These are phyloP conservation scores for Agrypnia vestita DNA, from an alignment of 1,140 invertebrate genomes.

Conservation along the genomic window DNA sequence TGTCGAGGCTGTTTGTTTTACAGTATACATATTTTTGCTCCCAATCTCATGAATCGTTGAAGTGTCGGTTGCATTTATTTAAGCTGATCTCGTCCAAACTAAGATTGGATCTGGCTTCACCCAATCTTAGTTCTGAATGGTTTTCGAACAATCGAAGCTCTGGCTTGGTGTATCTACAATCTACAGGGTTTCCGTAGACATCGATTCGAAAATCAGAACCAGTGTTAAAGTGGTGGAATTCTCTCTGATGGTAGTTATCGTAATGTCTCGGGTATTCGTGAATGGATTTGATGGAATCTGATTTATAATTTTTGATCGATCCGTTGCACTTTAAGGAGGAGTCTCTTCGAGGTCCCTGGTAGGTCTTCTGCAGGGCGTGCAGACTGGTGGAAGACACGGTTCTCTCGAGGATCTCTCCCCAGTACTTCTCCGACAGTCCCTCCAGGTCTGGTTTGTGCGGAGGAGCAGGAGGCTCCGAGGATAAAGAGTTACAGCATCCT, in stretches of 20 bases:
- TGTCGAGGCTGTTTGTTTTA: constrained; percentile 71
- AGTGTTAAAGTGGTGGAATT: constrained; percentile 68
- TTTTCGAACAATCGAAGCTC: constrained; percentile 70
- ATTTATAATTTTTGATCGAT: constrained; percentile 69
- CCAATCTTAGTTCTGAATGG: constrained; percentile 66
- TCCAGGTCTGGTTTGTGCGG: constrained; percentile 76
- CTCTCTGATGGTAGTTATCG: constrained; percentile 66
- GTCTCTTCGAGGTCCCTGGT: constrained; percentile 66
- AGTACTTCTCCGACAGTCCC: constrained; percentile 83
- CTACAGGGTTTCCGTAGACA: constrained; percentile 68
- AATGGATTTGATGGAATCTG: constrained; percentile 58
- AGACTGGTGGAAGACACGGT: constrained; percentile 81
- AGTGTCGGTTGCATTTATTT: constrained; percentile 70
- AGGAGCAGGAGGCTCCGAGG: constrained; percentile 67
- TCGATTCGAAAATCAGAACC: constrained; percentile 71
- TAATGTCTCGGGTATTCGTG: constrained; percentile 67
- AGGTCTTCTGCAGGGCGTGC: constrained; percentile 77
- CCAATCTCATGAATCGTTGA: constrained; percentile 73
- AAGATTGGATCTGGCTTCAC: constrained; percentile 69
- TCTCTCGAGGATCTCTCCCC: constrained; percentile 83
- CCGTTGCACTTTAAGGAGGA: constrained; percentile 66
- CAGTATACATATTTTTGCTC: constrained; percentile 71
- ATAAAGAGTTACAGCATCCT: constrained; percentile 70
- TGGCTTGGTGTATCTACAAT: constrained; percentile 67
- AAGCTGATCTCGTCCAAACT: constrained; percentile 71